Base-by-base conservation (phyloP, 2,888 invertebrate genomes). In the Lysandra coridon region DNA sequence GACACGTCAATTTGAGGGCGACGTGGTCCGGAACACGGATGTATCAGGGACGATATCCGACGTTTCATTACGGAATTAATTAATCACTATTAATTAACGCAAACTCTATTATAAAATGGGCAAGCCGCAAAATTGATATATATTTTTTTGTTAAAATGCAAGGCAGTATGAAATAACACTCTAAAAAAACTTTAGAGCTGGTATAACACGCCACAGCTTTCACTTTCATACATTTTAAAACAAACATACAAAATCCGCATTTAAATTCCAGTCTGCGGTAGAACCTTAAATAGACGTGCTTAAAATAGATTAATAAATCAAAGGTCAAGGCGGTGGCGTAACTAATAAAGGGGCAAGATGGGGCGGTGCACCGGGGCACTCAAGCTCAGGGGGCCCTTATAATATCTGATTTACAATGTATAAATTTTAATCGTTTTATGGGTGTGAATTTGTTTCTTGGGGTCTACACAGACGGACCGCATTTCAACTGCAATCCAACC, bases 1-100 rank as follows among this genome's bases (percentile, higher is more conserved):
- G 79, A 80, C 79, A 80, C 81, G 80, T 81, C 82, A 81, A 82
- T 81, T 81, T 81, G 82, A 78, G 82, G 83, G 76, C 73, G 79
- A 80, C 80, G 23, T 33, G 33, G 69, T 4, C 4, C 57, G 57
- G 69, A 33, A 69, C 64, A 64, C 57, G 77, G 77, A 78, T 77
- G 37, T 62, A 62, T 78, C 78, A 62, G 62, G 40, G 40, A 62
- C 62, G 62, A 78, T 78, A 78, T 78, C 64, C 60, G 78, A 78
- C 64, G 78, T 78, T 78, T 78, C 44, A 78, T 40, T 78, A 64
- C 78, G 33, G 37, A 37, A 78, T 62, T 78, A 78, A 78, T 78
- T 78, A 78, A 64, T 78, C 60, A 57, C 76, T 53, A 76, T 76
- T 76, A 80, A 82, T 81, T 81, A 81, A 64, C 80, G 83, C 23